A percentile compares a stretch with the other conserved stretches of the same genome.
phyloP scores from a whole-genome alignment of 1,140 invertebrate genomes.

The Ruditapes philippinarum region DNA sequence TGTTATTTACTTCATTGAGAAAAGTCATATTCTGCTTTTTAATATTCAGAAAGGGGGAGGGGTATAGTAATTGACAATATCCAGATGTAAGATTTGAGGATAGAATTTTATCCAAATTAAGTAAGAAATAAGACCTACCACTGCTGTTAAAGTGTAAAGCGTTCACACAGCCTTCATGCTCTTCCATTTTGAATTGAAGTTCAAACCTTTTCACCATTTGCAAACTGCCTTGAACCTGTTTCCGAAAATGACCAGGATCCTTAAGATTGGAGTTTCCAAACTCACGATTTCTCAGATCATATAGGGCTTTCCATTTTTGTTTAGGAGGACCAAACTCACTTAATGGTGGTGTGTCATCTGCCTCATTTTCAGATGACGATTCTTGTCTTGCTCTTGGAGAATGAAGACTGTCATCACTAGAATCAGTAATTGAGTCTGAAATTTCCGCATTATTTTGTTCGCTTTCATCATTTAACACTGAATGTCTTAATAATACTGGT shows the following conservation, averaged over 20 bases:
- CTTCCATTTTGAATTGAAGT: slow-evolving; percentile 92
- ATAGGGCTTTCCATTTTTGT: slow-evolving; percentile 90
- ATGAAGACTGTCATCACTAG: slow-evolving; percentile 44
- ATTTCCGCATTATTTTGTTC: slow-evolving; percentile 8
- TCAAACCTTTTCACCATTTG: slow-evolving; percentile 94
- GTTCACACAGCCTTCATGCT: slow-evolving; percentile 97
- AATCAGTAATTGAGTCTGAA: slow-evolving; percentile 43
- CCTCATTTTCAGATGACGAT: slow-evolving; percentile 47
- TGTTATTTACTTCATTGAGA: too few relatives aligned
- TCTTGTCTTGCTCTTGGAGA: slow-evolving; percentile 15
- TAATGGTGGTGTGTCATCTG: slow-evolving; percentile 62
- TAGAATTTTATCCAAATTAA: too few relatives aligned
- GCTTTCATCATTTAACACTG: background rate
- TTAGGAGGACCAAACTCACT: slow-evolving; percentile 89
- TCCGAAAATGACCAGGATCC: slow-evolving; percentile 89
- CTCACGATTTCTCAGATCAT: slow-evolving; percentile 84
- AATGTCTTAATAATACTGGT: slow-evolving; percentile 57
- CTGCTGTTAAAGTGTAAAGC: slow-evolving; percentile 95
- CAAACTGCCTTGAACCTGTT: slow-evolving; percentile 93
- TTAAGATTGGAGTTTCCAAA: slow-evolving; percentile 74
- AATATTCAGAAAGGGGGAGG: too few relatives aligned
- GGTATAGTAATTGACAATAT: too few relatives aligned
- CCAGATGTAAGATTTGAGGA: too few relatives aligned
- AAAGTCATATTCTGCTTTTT: too few relatives aligned
- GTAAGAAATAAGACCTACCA: slow-evolving; percentile 76